phyloP scores from a whole-genome alignment of 2,888 invertebrate species.

The Phymatocera aterrima region DNA sequence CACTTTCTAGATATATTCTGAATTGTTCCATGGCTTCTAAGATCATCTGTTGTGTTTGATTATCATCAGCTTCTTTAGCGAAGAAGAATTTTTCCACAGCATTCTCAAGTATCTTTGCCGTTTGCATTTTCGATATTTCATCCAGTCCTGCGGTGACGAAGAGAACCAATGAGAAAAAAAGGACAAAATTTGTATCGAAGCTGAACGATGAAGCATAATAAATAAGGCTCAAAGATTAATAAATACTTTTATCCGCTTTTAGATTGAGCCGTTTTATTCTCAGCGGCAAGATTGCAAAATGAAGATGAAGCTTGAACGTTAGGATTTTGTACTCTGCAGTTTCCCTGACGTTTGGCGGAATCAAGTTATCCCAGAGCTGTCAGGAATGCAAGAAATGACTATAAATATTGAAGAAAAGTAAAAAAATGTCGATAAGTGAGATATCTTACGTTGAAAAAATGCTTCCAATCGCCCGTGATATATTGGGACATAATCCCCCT shows the following conservation, averaged over 20 bases:
- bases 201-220: neutral
- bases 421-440: neutral
- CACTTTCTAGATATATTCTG: constrained; percentile 71
- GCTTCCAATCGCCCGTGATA: constrained; percentile 57
- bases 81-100: neutral
- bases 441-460: constrained; percentile 63
- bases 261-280: constrained; percentile 51
- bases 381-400: neutral
- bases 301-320: constrained; percentile 68
- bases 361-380: constrained; percentile 65
- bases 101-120: constrained; percentile 14
- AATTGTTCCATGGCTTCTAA: constrained; percentile 66
- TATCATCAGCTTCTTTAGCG: neutral
- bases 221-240: neutral
- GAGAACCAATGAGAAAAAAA: neutral
- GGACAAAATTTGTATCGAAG: too few relatives aligned
- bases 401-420: neutral
- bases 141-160: neutral
- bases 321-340: constrained; percentile 65
- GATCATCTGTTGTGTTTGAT: constrained; percentile 7
- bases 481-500: constrained; percentile 55
- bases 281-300: constrained; percentile 68
- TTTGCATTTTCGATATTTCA: neutral
- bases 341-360: constrained; percentile 60
- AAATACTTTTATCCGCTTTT: constrained; percentile 31